Base-by-base conservation (phyloP, 2,888 invertebrate species). In the Anticlea derivata region DNA sequence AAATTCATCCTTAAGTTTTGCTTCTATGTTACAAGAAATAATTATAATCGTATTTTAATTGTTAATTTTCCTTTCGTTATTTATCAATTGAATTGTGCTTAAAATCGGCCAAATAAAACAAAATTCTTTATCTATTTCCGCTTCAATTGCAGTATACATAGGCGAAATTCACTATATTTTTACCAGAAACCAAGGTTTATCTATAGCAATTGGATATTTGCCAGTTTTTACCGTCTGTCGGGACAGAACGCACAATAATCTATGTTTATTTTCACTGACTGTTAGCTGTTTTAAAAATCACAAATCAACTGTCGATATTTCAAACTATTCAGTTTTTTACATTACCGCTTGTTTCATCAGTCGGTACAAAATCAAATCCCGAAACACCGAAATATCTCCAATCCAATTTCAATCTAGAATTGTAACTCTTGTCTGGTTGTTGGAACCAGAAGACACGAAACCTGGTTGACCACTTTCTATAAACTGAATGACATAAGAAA, bases 121-220 rank as follows among this genome's bases (percentile, higher is more conserved):
- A 29, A 29, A 29, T 29, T 29, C 12, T 29, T 51, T 50, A 12
- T 24, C 40, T 58, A 55, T 53, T 58, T 63, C 40, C 10, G 54
- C 58, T 53, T 61, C 45, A 55, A 65, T 68, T 23, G 30, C 30
- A 23, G 17, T 27, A 31, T 11, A 12, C 30, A 31, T 23, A 31
- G 23, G 30, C 31, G 10, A 31, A 41, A 23, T 24, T 37, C 6
- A 8, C 12, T 8, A 27, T 7, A 66, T 66, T 67, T 69, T 63
- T 73, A 72, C 68, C 59, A 69, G 61, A 66, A 61, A 67, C 68
- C 83, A 83, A 83, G 83, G 83, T 77, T 76, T 70, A 67, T 63
- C 77, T 70, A 67, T 63, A 62, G 64, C 58, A 30, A 39, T 70
- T 82, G 85, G 83, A 73, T 6, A 3, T 1, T 11, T 34, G 83